Conservation (phyloP, 2,113 vertebrate genomes). For the Acrocephalus arundinaceus region DNA sequence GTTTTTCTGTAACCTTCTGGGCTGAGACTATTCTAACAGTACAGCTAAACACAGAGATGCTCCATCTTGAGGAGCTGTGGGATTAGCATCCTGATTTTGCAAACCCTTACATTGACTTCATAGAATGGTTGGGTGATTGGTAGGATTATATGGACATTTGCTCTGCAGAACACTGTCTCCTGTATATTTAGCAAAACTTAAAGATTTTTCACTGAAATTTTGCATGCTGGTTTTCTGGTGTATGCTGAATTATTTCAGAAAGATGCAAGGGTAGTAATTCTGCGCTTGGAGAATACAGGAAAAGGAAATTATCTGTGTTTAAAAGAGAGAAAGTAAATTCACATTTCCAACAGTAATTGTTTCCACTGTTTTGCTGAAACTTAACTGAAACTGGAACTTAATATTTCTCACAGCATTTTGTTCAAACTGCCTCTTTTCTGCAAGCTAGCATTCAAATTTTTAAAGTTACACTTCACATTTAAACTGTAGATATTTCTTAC, state of each 20-base stretch:
- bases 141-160: not conserved
- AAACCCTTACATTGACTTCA: not conserved
- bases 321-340: not conserved
- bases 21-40: not conserved
- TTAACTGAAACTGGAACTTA: not conserved
- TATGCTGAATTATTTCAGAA: not conserved
- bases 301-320: not conserved
- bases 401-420: not conserved
- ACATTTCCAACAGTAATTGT: not conserved
- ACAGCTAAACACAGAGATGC: not conserved
- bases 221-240: not conserved
- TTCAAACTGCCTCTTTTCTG: not conserved
- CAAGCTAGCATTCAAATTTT: not conserved
- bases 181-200: not conserved
- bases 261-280: not conserved
- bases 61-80: not conserved
- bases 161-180: not conserved
- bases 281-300: fast-evolving
- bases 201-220: not conserved
- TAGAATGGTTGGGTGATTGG: not conserved
- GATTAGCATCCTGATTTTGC: not conserved
- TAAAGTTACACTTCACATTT: not conserved
- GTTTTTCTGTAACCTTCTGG: not conserved
- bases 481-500: not conserved
- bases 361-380: not conserved